Evolutionary conservation across 2,888 invertebrate genomes (phyloP).

Genomic region (Hemicrepidius hirtus): DNA sequence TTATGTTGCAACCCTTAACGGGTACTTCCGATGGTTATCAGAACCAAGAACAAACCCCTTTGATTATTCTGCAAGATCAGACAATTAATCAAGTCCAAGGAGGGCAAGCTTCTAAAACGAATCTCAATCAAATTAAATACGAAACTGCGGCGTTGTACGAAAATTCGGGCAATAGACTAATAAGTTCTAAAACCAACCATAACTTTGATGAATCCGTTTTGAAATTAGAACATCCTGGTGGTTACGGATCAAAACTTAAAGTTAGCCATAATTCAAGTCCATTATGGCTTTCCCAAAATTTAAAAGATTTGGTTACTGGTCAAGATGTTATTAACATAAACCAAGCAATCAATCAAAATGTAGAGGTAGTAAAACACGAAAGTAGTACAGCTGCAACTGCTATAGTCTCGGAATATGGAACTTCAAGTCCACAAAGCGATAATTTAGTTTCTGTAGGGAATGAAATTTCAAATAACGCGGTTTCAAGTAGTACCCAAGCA

Average conservation of each 20-base stretch:
- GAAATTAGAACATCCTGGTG: slow-evolving; percentile 24
- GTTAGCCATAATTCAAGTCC: slow-evolving; percentile 10
- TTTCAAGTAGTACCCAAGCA: background rate
- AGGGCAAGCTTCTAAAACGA: background rate
- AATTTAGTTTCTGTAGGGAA: slow-evolving; percentile 1
- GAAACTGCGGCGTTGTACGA: slow-evolving; percentile 36
- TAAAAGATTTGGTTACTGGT: slow-evolving; percentile 77
- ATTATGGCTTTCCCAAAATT: background rate
- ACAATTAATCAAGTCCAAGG: background rate
- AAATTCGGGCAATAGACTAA: slow-evolving; percentile 22
- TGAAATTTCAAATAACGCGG: background rate
- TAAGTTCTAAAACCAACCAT: background rate
- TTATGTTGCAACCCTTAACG: too few species aligned
- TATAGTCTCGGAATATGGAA: slow-evolving; percentile 56
- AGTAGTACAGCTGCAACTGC: slow-evolving; percentile 57
- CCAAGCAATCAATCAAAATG: slow-evolving; percentile 67
- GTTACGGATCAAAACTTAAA: slow-evolving; percentile 65
- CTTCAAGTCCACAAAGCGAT: background rate
- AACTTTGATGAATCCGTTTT: background rate
- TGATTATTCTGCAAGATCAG: slow-evolving; percentile 2
- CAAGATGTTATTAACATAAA: slow-evolving; percentile 80
- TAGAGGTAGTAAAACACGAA: slow-evolving; percentile 52
- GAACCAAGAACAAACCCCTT: background rate
- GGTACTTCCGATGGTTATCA: too few species aligned
- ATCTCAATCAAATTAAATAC: background rate